Conservation (phyloP, 2,797 vertebrate species). For the Platalea minor region DNA sequence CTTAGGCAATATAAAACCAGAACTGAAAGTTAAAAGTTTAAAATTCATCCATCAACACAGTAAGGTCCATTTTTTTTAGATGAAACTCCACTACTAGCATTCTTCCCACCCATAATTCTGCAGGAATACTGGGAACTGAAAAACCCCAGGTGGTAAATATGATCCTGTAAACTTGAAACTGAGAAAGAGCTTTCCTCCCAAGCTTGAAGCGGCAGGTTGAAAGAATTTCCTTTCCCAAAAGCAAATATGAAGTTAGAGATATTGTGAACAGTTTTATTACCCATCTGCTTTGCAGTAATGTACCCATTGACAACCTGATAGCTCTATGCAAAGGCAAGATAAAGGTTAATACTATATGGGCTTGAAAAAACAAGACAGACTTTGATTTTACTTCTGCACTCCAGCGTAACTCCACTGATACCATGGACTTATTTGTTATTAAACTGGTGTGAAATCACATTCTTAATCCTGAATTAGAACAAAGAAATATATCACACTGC, state of each 20-base stretch:
- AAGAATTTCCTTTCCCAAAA: not conserved
- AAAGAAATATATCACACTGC: not conserved
- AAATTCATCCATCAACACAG: not conserved
- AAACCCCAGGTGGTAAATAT: not conserved
- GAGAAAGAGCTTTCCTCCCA: not conserved
- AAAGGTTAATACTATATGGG: not conserved
- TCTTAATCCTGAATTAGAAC: not conserved
- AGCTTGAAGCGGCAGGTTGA: not conserved
- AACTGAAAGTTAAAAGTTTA: conserved; percentile 21
- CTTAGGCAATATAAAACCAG: not conserved
- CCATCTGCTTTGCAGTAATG: not conserved
- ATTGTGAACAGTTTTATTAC: not conserved
- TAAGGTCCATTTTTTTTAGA: not conserved
- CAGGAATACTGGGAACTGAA: not conserved
- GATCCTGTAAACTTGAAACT: not conserved
- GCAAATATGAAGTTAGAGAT: not conserved
- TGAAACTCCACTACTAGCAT: not conserved
- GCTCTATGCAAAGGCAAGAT: not conserved
- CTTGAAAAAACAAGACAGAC: not conserved
- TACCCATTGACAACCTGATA: not conserved
- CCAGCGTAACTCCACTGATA: not conserved
- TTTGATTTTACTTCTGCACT: not conserved
- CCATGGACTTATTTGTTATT: not conserved
- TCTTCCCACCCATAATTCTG: not conserved
- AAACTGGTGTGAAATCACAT: not conserved